Base-by-base conservation (phyloP, 2,888 invertebrate species). In the Scaptomyza polygonia region DNA sequence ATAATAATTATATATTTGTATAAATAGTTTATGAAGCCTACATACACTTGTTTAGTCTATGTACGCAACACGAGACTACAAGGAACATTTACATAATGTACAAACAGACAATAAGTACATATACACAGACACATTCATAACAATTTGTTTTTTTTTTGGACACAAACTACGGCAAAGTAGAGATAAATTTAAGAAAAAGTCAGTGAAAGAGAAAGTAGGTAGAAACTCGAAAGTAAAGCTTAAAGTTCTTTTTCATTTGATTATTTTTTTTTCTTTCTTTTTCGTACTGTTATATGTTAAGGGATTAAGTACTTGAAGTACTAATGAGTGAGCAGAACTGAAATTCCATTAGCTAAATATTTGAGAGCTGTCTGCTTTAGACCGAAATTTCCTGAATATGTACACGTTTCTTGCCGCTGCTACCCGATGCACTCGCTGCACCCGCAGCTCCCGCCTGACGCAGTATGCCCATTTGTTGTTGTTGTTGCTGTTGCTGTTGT, bases 301-400 rank as follows among this genome's bases (percentile, higher is more conserved):
- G 57, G 40, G 56, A 27, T 43, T 18, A 21, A 53, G 71, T 30
- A 69, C 65, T 63, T 65, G 45, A 21, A 76, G 76, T 53, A 48
- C 49, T 54, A 36, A 14, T 39, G 39, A 30, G 21, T 45, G 11
- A 34, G 32, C 63, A 30, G 16, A 63, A 51, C 25, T 36, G 40
- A 48, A 48, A 44, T 44, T 58, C 65, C 47, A 42, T 47, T 54
- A 65, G 65, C 54, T 52, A 52, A 57, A 42, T 59, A 40, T 25
- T 34, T 39, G 39, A 48, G 40, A 52, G 57, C 32, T 63, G 67
- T 54, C 36, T 43, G 52, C 54, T 73, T 90, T 90, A 97, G 93
- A 97, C 97, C 68, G 97, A 97, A 93, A 97, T 97, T 92, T 97
- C 97, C 92, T 97, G 97, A 91, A 97, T 97, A 93, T 97, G 97